phyloP scores from a whole-genome alignment of 2,113 vertebrate genomes.

The Astatotilapia flaviijosephi region DNA sequence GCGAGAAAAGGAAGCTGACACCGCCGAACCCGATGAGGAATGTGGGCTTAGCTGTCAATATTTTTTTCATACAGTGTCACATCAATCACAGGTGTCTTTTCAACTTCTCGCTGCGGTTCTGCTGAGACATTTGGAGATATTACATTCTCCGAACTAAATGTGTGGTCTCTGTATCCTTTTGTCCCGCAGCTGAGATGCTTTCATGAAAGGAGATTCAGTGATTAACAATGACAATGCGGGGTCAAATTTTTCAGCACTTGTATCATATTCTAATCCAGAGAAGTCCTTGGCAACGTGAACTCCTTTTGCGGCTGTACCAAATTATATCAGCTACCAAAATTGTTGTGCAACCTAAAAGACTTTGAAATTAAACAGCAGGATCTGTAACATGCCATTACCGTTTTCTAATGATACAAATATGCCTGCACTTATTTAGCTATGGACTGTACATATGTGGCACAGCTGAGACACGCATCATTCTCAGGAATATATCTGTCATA shows the following conservation, averaged over 20 bases:
- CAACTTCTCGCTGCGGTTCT: slow-evolving; percentile 40
- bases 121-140: slow-evolving; percentile 44
- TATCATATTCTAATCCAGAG: slow-evolving; percentile 47
- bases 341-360: background rate
- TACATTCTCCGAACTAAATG: slow-evolving; percentile 55
- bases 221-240: slow-evolving; percentile 43
- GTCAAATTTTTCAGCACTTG: slow-evolving; percentile 28
- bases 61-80: slow-evolving; percentile 59
- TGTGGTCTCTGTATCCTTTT: slow-evolving; percentile 18
- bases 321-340: background rate
- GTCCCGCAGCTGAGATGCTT: slow-evolving; percentile 1
- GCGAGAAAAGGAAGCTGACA: slow-evolving; percentile 65
- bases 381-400: background rate
- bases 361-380: background rate
- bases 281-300: slow-evolving; percentile 33
- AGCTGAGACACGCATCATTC: background rate
- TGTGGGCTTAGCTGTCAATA: slow-evolving; percentile 53
- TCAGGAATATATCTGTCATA: background rate
- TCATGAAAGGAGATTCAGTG: slow-evolving; percentile 22
- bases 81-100: slow-evolving; percentile 69
- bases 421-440: background rate
- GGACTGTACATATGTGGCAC: background rate
- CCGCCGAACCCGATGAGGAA: slow-evolving; percentile 64
- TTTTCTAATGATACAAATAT: background rate
- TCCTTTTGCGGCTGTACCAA: background rate